Evolutionary conservation across 2,113 vertebrate genomes (phyloP), one percentile per base, ranked within the genome.

Genomic region (Thunnus maccoyii): DNA sequence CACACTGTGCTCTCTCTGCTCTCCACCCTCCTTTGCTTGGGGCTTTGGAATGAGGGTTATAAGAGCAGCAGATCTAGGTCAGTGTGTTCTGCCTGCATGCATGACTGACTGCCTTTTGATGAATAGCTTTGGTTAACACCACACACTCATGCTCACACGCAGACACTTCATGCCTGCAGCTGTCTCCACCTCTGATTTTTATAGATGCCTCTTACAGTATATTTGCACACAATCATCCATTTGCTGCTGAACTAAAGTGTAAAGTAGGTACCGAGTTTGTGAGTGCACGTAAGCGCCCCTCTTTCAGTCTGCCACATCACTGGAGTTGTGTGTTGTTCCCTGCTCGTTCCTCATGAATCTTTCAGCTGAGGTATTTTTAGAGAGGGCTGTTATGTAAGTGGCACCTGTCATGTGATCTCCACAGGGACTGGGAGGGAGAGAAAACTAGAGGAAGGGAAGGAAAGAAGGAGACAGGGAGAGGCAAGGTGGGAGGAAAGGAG

Each of bases 321-420:
- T 60, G 55, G 60, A 64, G 82, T 79, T 67, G 64, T 51, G 61
- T 54, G 83, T 56, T 65, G 52, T 84, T 74, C 84, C 70, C 86
- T 4, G 56, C 82, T 78, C 47, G 30, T 69, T 87, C 88, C 90
- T 91, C 91, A 93, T 94, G 87, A 94, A 95, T 94, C 88, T 94
- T 95, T 94, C 89, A 94, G 88, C 72, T 8, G 67, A 79, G 85
- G 86, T 94, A 94, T 94, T 95, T 95, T 94, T 95, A 94, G 94
- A 88, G 69, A 70, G 47, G 73, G 75, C 89, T 72, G 91, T 94
- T 95, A 94, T 94, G 90, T 88, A 95, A 95, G 91, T 93, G 92
- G 93, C 92, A 95, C 92, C 92, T 94, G 94, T 94, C 93, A 94
- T 94, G 93, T 94, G 93, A 95, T 91, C 92, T 94, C 90, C 27